Base-by-base conservation (phyloP, 1,140 invertebrate genomes). In the Dermatophagoides farinae region DNA sequence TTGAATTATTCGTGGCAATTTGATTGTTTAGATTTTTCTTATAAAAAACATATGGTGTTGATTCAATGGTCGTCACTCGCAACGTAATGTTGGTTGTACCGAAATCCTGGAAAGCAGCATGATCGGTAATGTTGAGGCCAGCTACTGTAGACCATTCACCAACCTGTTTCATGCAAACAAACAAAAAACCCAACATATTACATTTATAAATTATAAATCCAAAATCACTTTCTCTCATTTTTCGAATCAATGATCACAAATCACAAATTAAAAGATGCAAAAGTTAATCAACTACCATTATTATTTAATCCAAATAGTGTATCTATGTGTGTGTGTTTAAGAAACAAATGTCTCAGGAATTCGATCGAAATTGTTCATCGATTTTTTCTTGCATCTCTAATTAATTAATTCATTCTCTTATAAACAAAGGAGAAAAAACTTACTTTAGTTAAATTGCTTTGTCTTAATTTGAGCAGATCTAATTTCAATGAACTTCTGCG, bases 401-500 rank as follows among this genome's bases (percentile, higher is more conserved):
- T 25, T 10, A 37, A 38, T 49, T 18, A 49, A 49, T 23, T 10
- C 8, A 9, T 14, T 41, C 14, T 49, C 46, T 11, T 49, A 18
- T 8, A 49, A 49, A 49, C 18, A 18, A 49, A 49, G 20, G 8
- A 9, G n/a, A 44, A 44, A 50, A 50, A 5, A 50, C 20, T 50
- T 20, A 77, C 72, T 62, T 82, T 80, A n/a, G 82, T 78, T 4
- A 84, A 67, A 4, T 64, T 78, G 49, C 85, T 82, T 31, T 82
- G 81, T 52, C 82, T 81, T 59, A 92, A 71, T 70, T 90, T 84
- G 53, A 91, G 77, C 14, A 95, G 75, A 69, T 89, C 86, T 51
- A 95, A 75, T 68, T 84, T 84, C 70, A 91, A 86, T 66, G 85
- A 83, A 25, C 77, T 82, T 52, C 90, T 75, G 62, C 80, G 80